Evolutionary conservation across 2,113 vertebrate species (phyloP).

Genomic region (Solea senegalensis): DNA sequence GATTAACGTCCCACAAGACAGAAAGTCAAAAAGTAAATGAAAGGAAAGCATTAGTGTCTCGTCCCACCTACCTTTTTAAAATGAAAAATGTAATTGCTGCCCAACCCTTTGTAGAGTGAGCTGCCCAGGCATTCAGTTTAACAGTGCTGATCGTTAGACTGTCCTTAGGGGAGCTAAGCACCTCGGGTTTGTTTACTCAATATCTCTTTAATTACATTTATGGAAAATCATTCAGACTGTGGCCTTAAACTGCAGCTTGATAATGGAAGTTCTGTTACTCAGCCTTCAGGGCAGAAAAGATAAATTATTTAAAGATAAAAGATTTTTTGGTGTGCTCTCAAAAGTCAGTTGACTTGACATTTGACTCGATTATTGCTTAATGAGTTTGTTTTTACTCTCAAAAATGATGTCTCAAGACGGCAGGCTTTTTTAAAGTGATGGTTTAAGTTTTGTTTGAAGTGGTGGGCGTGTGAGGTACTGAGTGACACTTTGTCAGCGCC

Average conservation of each 20-base stretch:
- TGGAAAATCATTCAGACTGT: slow-evolving; percentile 43
- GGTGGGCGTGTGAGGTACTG: too few relatives aligned
- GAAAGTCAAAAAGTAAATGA: slow-evolving; percentile 7
- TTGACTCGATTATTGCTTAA: slow-evolving; percentile 21
- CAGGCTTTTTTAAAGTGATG: neutral
- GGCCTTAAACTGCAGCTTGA: slow-evolving; percentile 25
- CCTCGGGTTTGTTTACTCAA: slow-evolving; percentile 55
- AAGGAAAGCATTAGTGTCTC: neutral
- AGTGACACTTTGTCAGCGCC: too few relatives aligned
- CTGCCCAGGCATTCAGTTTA: slow-evolving; percentile 25
- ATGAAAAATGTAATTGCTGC: slow-evolving; percentile 2
- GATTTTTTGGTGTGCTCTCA: neutral
- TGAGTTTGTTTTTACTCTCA: slow-evolving; percentile 14
- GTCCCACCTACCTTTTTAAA: slow-evolving; percentile 4
- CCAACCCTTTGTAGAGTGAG: neutral
- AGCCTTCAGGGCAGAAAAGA: slow-evolving; percentile 24
- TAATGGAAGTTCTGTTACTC: neutral
- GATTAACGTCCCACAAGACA: slow-evolving; percentile 31
- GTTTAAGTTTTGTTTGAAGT: too few relatives aligned
- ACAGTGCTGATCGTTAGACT: slow-evolving; percentile 34
- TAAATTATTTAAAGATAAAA: slow-evolving; percentile 1
- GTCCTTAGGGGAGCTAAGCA: slow-evolving; percentile 8
- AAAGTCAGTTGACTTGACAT: slow-evolving; percentile 7
- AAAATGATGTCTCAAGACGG: neutral
- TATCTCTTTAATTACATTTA: slow-evolving; percentile 59